Conservation (phyloP, 2,888 invertebrate species). For the Sympetrum striolatum region DNA sequence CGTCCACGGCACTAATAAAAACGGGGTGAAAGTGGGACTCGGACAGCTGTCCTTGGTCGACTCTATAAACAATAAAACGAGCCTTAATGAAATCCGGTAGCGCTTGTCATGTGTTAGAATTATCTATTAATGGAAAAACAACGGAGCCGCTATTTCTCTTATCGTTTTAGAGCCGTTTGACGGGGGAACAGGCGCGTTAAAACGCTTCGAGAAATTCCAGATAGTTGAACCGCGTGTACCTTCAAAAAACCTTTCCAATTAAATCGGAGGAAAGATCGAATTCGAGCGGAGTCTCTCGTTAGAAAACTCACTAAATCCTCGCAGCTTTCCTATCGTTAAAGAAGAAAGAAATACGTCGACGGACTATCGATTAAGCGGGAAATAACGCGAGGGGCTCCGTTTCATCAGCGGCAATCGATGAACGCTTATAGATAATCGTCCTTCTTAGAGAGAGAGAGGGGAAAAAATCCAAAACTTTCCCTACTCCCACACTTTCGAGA, state of each 20-base stretch:
- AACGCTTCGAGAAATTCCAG: neutral
- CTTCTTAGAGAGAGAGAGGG: neutral
- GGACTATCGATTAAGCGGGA: constrained; percentile 8
- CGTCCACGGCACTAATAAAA: too few species aligned
- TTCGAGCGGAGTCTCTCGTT: neutral
- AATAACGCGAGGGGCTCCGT: constrained; percentile 1
- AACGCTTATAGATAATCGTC: constrained; percentile 23
- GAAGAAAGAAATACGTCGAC: neutral
- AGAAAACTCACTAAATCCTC: neutral
- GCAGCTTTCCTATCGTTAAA: constrained; percentile 16
- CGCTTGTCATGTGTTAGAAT: neutral
- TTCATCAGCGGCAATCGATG: neutral
- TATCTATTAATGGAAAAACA: neutral
- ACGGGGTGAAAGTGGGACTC: too few species aligned
- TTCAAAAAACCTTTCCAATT: neutral
- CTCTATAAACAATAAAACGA: too few species aligned
- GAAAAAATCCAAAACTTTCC: neutral
- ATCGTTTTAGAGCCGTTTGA: neutral
- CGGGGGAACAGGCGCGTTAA: neutral
- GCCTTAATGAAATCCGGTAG: neutral
- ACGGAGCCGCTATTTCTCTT: neutral
- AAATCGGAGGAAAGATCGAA: constrained; percentile 1
- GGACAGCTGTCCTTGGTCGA: too few species aligned
- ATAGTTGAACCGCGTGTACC: neutral
- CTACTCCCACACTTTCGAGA: neutral